Percentiles rank a stretch among this genome's conserved stretches.
These are phyloP conservation scores for Columba livia DNA, from an alignment of 2,113 vertebrate species.

Conservation along the genomic window DNA sequence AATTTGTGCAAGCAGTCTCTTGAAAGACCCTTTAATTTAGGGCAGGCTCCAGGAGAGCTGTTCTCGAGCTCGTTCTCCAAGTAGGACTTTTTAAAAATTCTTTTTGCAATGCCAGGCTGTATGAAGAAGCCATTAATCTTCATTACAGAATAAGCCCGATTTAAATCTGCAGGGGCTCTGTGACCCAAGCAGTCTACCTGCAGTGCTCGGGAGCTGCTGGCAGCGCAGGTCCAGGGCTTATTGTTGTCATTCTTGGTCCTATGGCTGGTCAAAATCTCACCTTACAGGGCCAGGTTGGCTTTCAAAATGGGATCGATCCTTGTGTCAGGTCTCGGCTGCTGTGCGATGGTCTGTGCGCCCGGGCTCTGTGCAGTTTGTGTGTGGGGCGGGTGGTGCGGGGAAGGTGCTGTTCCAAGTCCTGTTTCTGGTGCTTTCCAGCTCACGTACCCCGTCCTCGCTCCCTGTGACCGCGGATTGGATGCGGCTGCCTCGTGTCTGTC, in stretches of 20 bases:
- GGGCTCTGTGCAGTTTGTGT: too few relatives aligned
- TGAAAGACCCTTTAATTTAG: background rate
- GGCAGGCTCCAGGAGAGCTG: background rate
- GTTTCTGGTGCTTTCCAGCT: too few relatives aligned
- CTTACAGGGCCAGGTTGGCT: background rate
- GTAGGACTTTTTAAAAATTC: background rate
- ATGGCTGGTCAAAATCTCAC: background rate
- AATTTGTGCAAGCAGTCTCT: background rate
- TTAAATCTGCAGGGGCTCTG: background rate
- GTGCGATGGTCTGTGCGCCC: too few relatives aligned
- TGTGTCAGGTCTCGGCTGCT: too few relatives aligned
- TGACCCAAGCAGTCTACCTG: background rate
- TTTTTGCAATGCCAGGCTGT: background rate
- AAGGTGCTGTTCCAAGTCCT: too few relatives aligned
- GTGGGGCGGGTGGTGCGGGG: too few relatives aligned
- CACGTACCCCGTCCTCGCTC: too few relatives aligned
- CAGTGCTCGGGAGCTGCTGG: background rate
- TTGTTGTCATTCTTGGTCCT: background rate
- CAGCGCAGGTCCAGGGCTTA: accelerated
- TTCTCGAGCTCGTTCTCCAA: background rate
- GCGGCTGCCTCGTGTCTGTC: too few relatives aligned
- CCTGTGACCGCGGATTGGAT: too few relatives aligned
- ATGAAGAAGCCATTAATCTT: background rate
- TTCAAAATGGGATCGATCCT: background rate
- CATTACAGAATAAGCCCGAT: background rate